Evolutionary conservation across 2,797 vertebrate genomes (phyloP), one percentile per base, ranked within the genome.

Genomic region (Poeciliopsis infans): DNA sequence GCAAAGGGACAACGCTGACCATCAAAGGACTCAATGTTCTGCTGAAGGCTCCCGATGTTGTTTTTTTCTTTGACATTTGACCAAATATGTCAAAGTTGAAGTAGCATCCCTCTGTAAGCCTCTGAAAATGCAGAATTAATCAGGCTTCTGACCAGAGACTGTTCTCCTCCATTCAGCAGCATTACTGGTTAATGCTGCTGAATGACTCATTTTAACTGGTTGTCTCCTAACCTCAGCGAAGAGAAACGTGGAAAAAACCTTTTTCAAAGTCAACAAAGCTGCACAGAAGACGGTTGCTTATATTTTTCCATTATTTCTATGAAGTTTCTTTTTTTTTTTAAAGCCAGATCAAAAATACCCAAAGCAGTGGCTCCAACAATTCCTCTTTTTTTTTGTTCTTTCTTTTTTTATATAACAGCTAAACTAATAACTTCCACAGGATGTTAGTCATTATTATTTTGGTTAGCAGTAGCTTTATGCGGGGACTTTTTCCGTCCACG

Each of bases 371-470:
- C 68, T 79, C 77, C 23, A 53, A 41, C 20, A 36, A 39, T 53
- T 81, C 53, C 75, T 76, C 2, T 45, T 80, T 53, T n/a, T n/a
- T n/a, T n/a, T n/a, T n/a, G n/a, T n/a, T 70, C 75, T 46, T 4
- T 45, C 11, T 4, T 46, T 47, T 49, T 76, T 2, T 45, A 81
- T 55, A 84, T 53, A 82, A 80, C n/a, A 76, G 57, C 46, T 46
- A 33, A 33, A 33, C 33, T 69, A 80, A 81, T 16, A 76, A 76
- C 82, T 79, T 83, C 82, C 86, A 78, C 78, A 72, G 83, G 86
- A 91, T 76, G 36, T 87, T 78, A 87, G 66, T 91, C 89, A 89
- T 53, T 36, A 66, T 66, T 64, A 7, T 61, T 73, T 51, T 75
- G 41, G 53, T 80, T 69, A n/a, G 16, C 31, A 51, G 55, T 39